Evolutionary conservation across 2,888 invertebrate species (phyloP), one percentile per base, ranked within the genome.

Genomic region (Abrostola tripartita): DNA sequence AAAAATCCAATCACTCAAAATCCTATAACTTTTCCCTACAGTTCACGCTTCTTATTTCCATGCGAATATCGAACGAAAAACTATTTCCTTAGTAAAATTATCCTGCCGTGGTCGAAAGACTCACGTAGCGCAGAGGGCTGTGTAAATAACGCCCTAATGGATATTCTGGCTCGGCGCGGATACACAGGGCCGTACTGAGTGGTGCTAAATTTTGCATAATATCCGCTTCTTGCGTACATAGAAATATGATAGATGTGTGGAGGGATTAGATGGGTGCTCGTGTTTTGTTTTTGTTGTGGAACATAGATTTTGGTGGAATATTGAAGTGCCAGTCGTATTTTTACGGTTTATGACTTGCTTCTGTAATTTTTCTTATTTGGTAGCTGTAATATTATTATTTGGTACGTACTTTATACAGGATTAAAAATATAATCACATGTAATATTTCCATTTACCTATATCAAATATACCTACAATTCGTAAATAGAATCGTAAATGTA

Each of bases 71-170:
- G 74, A 72, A 74, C 78, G 84, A 82, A 88, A 87, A 88, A 88
- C 88, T 88, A 86, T 88, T 88, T 88, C 85, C 84, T 83, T 78
- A 74, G 85, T 83, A 76, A 85, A 89, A 88, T 89, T 86, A 88
- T 87, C 84, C 84, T 78, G 81, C 77, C 85, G 81, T 66, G 81
- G 81, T 82, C 80, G 81, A 86, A 83, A 79, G 78, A 80, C 85
- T 85, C 87, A 85, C 87, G 88, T 85, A 85, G 78, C 76, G 77
- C 74, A 70, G 85, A 91, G 89, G 86, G 88, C 84, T 87, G 84
- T 85, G 90, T 90, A 92, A 92, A 92, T 92, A 93, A 87, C 87
- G 85, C 72, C 86, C 88, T 90, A 92, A 92, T 92, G 89, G 92
- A 90, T 92, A 89, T 88, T 89, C 89, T 87, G 86, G 80, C 81